Base-by-base conservation (phyloP, 1,140 invertebrate species). In the Drosophila sp. region DNA sequence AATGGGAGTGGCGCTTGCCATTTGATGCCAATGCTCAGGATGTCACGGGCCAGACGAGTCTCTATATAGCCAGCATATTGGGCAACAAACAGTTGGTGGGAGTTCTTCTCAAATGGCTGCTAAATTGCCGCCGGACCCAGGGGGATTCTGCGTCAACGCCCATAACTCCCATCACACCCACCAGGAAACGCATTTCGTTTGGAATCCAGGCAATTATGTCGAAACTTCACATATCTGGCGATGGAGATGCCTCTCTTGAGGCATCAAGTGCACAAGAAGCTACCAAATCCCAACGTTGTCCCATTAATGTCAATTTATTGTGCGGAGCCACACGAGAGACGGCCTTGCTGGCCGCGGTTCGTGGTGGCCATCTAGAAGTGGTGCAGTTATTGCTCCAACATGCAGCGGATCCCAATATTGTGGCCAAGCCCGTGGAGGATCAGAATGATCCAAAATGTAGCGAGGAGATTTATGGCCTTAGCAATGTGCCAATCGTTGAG, bases 21-120 rank as follows among this genome's bases (percentile, higher is more conserved):
- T 98, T 98, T 91, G 97, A 99, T 92, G 94, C 99, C 4, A 99
- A 99, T 92, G 94, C 95, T 55, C 95, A 96, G 71, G 98, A 99
- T 92, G 96, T 96, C 0, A 96, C 96, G 11, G 97, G 97, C 0
- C 97, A 98, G 90, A 98, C 95, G 67, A 95, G 97, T 54, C 93
- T 99, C 0, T 99, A 98, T 92, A 95, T 98, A 50, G 96, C 97
- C 6, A 96, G 96, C 90, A 95, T 96, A 50, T 93, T 97, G 41
- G 97, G 97, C 1, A 98, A 98, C 91, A 93, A 94, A 50, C 95
- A 95, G 76, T 94, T 98, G 33, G 95, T 98, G 0, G 96, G 97
- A 60, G 93, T 95, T 1, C 93, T 99, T 44, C 92, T 98, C 0
- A 95, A 95, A 76, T 96, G 95, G 90, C 94, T 94, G 89, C 94